These are phyloP conservation scores for Phyllotis vaccarum DNA, from an alignment of 2,797 vertebrate genomes.

Conservation along the genomic window DNA sequence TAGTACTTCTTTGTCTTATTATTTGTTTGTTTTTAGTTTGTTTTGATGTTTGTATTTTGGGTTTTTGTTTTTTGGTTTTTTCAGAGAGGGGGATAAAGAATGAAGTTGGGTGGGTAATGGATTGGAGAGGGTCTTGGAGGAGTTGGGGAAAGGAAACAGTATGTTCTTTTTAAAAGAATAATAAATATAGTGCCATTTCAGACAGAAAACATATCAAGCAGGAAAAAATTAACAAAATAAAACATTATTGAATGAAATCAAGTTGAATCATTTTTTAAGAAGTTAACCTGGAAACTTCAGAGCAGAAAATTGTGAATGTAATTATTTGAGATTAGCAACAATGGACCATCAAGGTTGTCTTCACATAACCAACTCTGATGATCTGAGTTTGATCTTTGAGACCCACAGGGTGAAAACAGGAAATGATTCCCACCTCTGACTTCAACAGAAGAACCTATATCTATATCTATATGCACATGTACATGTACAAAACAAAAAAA, in stretches of 20 bases:
- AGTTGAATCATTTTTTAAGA: constrained; percentile 28
- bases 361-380: neutral
- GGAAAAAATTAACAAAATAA: constrained; percentile 47
- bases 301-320: constrained; percentile 3
- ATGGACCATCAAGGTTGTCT: neutral
- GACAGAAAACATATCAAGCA: constrained; percentile 20
- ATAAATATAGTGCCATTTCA: constrained; percentile 10
- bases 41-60: neutral
- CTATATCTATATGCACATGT: neutral
- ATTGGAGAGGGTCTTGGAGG: neutral
- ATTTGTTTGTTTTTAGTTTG: neutral
- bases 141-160: too few species aligned
- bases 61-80: neutral
- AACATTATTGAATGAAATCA: neutral
- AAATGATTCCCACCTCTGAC: neutral
- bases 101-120: neutral
- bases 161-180: neutral
- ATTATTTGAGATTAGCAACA: constrained; percentile 21
- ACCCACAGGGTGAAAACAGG: neutral
- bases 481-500: neutral
- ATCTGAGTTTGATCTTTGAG: neutral
- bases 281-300: constrained; percentile 17
- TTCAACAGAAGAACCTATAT: neutral
- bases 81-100: too few species aligned
- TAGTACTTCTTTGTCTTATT: neutral